A percentile compares a stretch with the other conserved stretches of the same genome.
These are phyloP conservation scores for Blera fallax DNA, from an alignment of 2,888 invertebrate species.

Conservation along the genomic window DNA sequence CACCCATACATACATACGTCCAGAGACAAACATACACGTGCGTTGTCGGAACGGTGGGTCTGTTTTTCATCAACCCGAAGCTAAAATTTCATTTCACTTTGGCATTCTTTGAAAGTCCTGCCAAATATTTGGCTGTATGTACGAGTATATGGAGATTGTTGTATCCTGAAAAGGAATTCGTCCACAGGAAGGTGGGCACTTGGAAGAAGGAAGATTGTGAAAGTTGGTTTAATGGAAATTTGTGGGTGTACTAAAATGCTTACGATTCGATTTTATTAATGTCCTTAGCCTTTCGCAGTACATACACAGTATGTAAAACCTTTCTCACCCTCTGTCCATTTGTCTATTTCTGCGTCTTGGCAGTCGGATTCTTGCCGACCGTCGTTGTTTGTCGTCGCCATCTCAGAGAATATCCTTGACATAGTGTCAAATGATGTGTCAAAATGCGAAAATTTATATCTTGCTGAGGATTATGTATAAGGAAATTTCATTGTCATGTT, in stretches of 20 bases:
- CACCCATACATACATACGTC: not conserved
- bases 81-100: constrained; percentile 65
- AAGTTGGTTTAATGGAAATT: constrained; percentile 45
- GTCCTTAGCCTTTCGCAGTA: constrained; percentile 25
- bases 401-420: constrained; percentile 21
- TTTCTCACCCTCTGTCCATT: not conserved
- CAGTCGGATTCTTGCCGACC: not conserved
- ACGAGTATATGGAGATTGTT: constrained; percentile 30
- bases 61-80: constrained; percentile 46
- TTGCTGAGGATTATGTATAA: constrained; percentile 64
- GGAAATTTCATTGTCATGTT: constrained; percentile 75
- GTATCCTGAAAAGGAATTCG: constrained; percentile 38
- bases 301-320: not conserved
- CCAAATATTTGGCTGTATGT: constrained; percentile 42
- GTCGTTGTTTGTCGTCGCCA: not conserved
- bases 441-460: constrained; percentile 78
- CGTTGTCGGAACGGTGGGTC: not conserved
- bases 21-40: not conserved
- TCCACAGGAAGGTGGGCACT: not conserved
- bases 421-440: constrained; percentile 79
- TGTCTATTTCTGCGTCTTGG: not conserved
- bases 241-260: constrained; percentile 51
- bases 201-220: not conserved
- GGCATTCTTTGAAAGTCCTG: constrained; percentile 62
- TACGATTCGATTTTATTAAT: constrained; percentile 49